Evolutionary conservation across 2,113 vertebrate species (phyloP).

Genomic region (Cynopterus brachyotis): DNA sequence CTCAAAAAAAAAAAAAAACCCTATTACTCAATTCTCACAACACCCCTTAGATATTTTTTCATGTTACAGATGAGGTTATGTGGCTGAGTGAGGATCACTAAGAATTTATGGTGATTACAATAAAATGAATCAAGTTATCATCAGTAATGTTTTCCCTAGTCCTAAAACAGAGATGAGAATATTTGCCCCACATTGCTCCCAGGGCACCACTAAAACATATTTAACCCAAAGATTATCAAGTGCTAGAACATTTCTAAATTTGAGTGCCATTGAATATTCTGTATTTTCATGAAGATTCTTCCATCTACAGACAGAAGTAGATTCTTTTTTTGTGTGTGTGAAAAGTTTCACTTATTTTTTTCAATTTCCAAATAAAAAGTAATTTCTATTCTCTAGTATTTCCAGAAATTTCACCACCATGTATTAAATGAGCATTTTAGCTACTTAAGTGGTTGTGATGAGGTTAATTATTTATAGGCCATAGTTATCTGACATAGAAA

Average conservation of each 20-base stretch:
- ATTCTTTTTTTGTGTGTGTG: neutral
- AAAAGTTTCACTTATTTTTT: neutral
- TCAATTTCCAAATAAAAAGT: conserved; percentile 5
- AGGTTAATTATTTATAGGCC: conserved; percentile 20
- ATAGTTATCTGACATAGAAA: neutral
- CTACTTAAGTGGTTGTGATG: neutral
- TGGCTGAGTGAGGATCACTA: neutral
- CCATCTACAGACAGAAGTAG: neutral
- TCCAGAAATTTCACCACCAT: neutral
- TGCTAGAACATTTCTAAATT: neutral
- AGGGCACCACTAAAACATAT: neutral
- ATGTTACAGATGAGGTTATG: neutral
- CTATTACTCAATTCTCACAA: conserved; percentile 9
- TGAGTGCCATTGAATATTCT: neutral
- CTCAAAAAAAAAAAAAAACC: neutral
- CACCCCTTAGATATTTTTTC: neutral
- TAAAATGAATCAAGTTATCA: neutral
- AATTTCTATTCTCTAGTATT: neutral
- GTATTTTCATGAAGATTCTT: neutral
- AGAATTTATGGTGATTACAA: neutral
- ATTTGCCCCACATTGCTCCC: neutral
- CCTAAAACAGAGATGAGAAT: neutral
- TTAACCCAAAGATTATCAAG: neutral
- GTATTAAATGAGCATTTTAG: neutral
- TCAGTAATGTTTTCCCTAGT: neutral